Conservation (phyloP, 1,140 invertebrate genomes). For the Orius insidiosus region DNA sequence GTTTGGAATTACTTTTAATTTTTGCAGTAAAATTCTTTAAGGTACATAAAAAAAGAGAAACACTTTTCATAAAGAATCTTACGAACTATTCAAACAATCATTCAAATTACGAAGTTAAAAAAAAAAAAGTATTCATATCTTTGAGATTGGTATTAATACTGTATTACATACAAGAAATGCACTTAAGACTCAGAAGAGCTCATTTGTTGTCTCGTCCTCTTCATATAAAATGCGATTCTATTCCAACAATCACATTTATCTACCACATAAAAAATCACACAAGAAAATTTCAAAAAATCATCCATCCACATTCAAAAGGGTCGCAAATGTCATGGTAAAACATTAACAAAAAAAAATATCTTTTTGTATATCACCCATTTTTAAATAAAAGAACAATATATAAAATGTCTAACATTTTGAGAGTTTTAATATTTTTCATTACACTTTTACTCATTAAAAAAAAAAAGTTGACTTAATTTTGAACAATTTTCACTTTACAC, state of each 20-base stretch:
- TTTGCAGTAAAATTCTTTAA: slow-evolving; percentile 1
- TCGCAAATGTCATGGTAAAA: slow-evolving; percentile 1
- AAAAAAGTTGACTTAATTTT: too few relatives aligned
- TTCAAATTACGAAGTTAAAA: too few relatives aligned
- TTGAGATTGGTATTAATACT: slow-evolving; percentile 25
- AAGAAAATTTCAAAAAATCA: slow-evolving; percentile 3
- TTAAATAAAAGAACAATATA: too few relatives aligned
- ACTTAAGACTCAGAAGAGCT: slow-evolving; percentile 11
- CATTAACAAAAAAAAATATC: slow-evolving; percentile 3
- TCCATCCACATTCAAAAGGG: slow-evolving; percentile 9
- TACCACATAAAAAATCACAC: not conserved
- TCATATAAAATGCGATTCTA: not conserved
- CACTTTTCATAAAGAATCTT: slow-evolving; percentile 10
- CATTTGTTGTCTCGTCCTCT: slow-evolving; percentile 2
- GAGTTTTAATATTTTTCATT: too few relatives aligned
- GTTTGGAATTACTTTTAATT: not conserved
- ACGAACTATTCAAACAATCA: not conserved
- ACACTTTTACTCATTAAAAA: too few relatives aligned
- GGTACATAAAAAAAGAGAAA: not conserved
- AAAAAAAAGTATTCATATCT: slow-evolving; percentile 14
- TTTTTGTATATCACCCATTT: too few relatives aligned
- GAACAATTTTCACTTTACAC: too few relatives aligned
- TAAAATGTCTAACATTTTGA: too few relatives aligned
- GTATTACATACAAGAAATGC: slow-evolving; percentile 12
- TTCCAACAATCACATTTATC: not conserved